Percentiles rank a stretch among this genome's conserved stretches.
Conservation (phyloP, 2,113 vertebrate genomes). For the Pygoscelis antarcticus region DNA sequence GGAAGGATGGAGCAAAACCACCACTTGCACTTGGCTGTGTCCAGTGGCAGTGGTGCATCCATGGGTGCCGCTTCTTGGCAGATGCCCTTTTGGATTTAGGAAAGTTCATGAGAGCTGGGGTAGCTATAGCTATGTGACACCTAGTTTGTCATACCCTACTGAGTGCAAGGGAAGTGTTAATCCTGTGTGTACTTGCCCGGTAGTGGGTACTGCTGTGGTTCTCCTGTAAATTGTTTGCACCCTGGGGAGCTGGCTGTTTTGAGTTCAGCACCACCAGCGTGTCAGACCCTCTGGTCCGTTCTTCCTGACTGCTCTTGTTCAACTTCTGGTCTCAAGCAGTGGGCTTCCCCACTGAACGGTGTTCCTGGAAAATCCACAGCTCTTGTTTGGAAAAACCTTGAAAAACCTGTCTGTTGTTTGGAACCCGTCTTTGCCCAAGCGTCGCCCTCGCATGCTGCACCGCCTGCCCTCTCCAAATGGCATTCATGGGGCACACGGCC, state of each 20-base stretch:
- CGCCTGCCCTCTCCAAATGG: background rate
- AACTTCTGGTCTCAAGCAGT: background rate
- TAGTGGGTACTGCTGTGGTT: background rate
- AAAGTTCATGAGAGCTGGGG: background rate
- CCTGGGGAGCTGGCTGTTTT: background rate
- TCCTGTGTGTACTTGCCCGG: background rate
- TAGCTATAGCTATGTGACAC: background rate
- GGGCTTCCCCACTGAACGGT: background rate
- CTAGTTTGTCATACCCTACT: background rate
- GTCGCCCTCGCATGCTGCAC: accelerated
- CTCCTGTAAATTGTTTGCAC: background rate
- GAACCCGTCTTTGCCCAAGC: background rate
- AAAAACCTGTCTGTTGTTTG: background rate
- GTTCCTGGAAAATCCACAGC: background rate
- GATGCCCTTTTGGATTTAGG: background rate
- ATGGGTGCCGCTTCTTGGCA: background rate
- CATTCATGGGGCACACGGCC: accelerated
- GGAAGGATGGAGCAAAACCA: background rate
- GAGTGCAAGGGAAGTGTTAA: background rate
- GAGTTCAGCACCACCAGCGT: background rate
- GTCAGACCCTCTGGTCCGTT: background rate
- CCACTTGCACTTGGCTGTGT: background rate
- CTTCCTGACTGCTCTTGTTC: background rate
- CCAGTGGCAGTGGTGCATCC: background rate
- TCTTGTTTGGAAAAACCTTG: background rate